Conservation (phyloP, 2,888 invertebrate genomes). For the Trichopoda pennipes region DNA sequence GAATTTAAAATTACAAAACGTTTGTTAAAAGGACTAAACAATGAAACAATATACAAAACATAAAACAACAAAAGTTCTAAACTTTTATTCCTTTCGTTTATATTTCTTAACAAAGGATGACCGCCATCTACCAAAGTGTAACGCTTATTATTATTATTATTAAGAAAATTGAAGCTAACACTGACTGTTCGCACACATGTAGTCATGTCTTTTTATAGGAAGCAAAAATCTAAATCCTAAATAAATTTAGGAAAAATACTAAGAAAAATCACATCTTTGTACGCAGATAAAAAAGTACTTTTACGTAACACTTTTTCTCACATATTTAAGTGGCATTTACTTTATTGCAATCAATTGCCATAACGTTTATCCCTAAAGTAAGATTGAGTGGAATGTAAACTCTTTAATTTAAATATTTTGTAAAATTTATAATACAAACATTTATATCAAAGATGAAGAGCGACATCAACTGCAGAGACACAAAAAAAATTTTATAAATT, state of each 20-base stretch:
- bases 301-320: background rate
- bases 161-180: no score
- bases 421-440: background rate
- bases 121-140: no score
- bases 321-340: conserved; percentile 50
- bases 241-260: background rate
- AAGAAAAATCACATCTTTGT: background rate
- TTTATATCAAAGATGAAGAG: conserved; percentile 5
- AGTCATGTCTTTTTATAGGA: no score
- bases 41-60: no score
- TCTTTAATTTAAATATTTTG: background rate
- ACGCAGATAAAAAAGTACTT: background rate
- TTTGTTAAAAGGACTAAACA: no score
- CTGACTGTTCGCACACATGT: no score
- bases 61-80: no score
- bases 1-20: no score
- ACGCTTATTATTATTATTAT: no score
- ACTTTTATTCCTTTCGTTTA: no score
- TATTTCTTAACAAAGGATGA: no score
- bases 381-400: conserved; percentile 22
- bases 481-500: conserved; percentile 4
- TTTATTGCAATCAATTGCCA: conserved; percentile 59
- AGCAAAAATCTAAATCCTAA: background rate
- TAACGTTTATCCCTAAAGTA: conserved; percentile 53
- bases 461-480: background rate